Evolutionary conservation across 1,140 invertebrate genomes (phyloP).

Genomic region (Drosophila mayri): DNA sequence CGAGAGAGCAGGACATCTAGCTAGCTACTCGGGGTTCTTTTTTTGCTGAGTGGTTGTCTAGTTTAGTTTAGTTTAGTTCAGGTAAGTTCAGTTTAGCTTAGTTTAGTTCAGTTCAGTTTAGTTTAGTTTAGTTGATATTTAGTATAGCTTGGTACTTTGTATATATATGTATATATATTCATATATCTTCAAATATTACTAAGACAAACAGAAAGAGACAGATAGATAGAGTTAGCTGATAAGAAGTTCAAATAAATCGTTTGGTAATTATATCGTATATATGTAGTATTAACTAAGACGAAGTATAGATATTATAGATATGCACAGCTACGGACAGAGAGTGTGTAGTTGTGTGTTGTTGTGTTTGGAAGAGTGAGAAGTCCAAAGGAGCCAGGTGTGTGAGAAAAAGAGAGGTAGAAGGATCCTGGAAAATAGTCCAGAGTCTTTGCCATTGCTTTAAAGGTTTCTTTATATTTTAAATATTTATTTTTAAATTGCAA

Average conservation of each 20-base stretch:
- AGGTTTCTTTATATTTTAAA: not conserved
- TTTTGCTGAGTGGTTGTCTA: conserved; percentile 50
- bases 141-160: conserved; percentile 51
- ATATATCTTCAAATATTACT: conserved; percentile 62
- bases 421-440: not conserved
- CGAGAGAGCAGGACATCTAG: not conserved
- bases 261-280: too few relatives aligned
- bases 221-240: conserved; percentile 34
- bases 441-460: not conserved
- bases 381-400: not conserved
- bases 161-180: conserved; percentile 67
- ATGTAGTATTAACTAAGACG: conserved; percentile 24
- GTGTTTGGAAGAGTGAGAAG: conserved; percentile 3
- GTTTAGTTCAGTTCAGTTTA: conserved; percentile 46
- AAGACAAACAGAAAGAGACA: conserved; percentile 32
- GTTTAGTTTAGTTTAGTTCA: conserved; percentile 44
- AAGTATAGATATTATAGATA: conserved; percentile 33
- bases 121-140: conserved; percentile 52
- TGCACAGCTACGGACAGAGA: conserved; percentile 44
- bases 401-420: not conserved
- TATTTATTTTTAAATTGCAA: too few relatives aligned
- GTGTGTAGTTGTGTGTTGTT: not conserved
- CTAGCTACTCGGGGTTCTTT: conserved; percentile 25
- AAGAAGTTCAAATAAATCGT: conserved; percentile 26
- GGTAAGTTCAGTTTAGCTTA: conserved; percentile 13